Percentiles rank a stretch among this genome's conserved stretches.
Evolutionary conservation across 2,888 invertebrate species (phyloP).

Genomic region (Torymus aiolomorphi): DNA sequence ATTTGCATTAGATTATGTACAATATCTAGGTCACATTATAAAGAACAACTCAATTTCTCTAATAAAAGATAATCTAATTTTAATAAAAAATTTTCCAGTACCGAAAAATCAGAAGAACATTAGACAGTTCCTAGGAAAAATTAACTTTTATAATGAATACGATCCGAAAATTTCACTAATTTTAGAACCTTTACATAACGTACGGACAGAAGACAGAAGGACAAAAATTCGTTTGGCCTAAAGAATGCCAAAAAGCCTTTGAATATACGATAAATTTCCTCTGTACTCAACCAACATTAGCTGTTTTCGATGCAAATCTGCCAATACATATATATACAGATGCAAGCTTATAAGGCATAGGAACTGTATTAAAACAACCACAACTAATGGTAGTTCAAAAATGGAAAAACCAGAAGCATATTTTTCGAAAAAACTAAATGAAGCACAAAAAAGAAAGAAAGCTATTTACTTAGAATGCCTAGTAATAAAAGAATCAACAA

Average conservation of each 20-base stretch:
- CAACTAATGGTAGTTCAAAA: no score
- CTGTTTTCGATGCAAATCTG: conserved; percentile 63
- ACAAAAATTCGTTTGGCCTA: conserved; percentile 59
- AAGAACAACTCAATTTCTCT: no score
- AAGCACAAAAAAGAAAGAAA: conserved; percentile 56
- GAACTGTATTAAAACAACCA: no score
- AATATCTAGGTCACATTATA: conserved; percentile 25
- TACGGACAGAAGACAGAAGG: conserved; percentile 58
- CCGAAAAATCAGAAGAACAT: conserved; percentile 40
- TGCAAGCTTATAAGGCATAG: no score
- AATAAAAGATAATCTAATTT: no score
- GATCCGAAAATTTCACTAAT: conserved; percentile 38
- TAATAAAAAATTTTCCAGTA: conserved; percentile 44
- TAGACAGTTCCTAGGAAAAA: conserved; percentile 34
- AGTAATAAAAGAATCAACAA: conserved; percentile 61
- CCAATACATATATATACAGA: conserved; percentile 64
- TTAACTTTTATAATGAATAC: no score
- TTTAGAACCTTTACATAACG: conserved; percentile 48
- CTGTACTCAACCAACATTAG: conserved; percentile 62
- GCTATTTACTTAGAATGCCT: conserved; percentile 61
- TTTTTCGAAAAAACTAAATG: conserved; percentile 52
- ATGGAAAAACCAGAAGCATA: no score
- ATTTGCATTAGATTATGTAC: conserved; percentile 7
- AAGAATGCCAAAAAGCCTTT: conserved; percentile 59
- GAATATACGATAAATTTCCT: conserved; percentile 59